Percentiles rank a stretch among this genome's conserved stretches.
Conservation (phyloP, 1,140 invertebrate genomes). For the Calosoma granatense region DNA sequence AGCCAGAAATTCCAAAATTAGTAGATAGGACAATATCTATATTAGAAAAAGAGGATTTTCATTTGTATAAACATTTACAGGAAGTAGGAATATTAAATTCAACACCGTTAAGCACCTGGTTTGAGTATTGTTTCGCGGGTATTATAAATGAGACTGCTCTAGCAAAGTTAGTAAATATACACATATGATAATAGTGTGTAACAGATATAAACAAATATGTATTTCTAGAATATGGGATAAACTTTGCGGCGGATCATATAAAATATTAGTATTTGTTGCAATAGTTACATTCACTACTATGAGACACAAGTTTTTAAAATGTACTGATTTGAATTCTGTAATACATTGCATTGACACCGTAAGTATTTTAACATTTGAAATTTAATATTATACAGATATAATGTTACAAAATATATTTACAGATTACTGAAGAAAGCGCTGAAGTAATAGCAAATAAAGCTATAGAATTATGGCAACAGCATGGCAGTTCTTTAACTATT, state of each 20-base stretch:
- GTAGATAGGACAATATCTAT: slow-evolving; percentile 52
- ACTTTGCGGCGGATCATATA: slow-evolving; percentile 70
- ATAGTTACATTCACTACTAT: slow-evolving; percentile 61
- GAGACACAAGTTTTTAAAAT: slow-evolving; percentile 50
- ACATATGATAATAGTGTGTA: slow-evolving; percentile 19
- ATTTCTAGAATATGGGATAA: slow-evolving; percentile 76
- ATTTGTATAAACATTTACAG: slow-evolving; percentile 50
- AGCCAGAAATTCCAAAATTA: slow-evolving; percentile 50
- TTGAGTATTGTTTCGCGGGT: slow-evolving; percentile 68
- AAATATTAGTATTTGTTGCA: slow-evolving; percentile 69
- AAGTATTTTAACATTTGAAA: slow-evolving; percentile 24
- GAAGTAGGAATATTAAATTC: slow-evolving; percentile 44
- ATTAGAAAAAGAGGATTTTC: slow-evolving; percentile 60
- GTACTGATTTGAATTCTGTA: slow-evolving; percentile 46
- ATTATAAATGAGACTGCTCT: slow-evolving; percentile 65
- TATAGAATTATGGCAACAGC: slow-evolving; percentile 64
- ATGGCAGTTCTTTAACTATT: slow-evolving; percentile 34
- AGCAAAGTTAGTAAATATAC: slow-evolving; percentile 63
- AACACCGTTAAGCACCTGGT: slow-evolving; percentile 62
- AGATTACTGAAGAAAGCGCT: slow-evolving; percentile 65
- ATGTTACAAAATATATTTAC: slow-evolving; percentile 17
- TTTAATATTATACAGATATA: slow-evolving; percentile 13
- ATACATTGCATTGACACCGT: slow-evolving; percentile 56
- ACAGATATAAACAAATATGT: too few relatives aligned
- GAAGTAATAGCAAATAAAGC: slow-evolving; percentile 70